A percentile compares a stretch with the other conserved stretches of the same genome.
phyloP scores from a whole-genome alignment of 2,888 invertebrate genomes.

The Carpatolechia fugitivella region DNA sequence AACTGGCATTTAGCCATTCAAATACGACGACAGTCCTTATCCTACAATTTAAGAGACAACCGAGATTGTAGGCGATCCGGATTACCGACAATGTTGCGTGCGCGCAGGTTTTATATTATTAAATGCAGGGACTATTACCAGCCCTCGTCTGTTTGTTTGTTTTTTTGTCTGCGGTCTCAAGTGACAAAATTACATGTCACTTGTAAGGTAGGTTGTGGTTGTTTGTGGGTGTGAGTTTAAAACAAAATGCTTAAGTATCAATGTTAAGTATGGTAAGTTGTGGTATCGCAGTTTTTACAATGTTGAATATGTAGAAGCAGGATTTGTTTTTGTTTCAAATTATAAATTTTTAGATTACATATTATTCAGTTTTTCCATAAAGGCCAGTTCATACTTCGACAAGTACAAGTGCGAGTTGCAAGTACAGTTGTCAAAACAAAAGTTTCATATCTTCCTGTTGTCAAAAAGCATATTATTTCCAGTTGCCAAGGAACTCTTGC shows the following conservation, averaged over 20 bases:
- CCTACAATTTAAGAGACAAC: constrained; percentile 59
- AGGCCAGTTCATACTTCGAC: not conserved
- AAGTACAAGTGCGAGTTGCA: not conserved
- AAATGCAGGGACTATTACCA: not conserved
- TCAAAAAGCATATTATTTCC: too few relatives aligned
- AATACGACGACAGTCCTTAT: constrained; percentile 41
- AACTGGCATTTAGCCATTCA: constrained; percentile 18
- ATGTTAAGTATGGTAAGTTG: not conserved
- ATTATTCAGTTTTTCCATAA: not conserved
- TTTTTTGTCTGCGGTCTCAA: not conserved
- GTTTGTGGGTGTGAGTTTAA: not conserved
- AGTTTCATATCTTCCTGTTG: too few relatives aligned
- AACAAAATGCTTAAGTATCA: not conserved
- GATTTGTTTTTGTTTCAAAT: too few relatives aligned
- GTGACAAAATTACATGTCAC: not conserved
- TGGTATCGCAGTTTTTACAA: not conserved
- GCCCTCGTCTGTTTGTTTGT: not conserved
- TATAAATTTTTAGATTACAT: not conserved
- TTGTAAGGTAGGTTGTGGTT: not conserved
- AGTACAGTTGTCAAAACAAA: too few relatives aligned
- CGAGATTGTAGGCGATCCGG: constrained; percentile 36
- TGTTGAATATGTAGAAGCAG: too few relatives aligned
- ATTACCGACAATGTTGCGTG: constrained; percentile 40
- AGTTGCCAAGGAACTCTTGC: too few relatives aligned
- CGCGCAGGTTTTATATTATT: constrained; percentile 12